Percentiles rank a stretch among this genome's conserved stretches.
These are phyloP conservation scores for Oedothorax gibbosus DNA, from an alignment of 1,140 invertebrate species.

Conservation along the genomic window DNA sequence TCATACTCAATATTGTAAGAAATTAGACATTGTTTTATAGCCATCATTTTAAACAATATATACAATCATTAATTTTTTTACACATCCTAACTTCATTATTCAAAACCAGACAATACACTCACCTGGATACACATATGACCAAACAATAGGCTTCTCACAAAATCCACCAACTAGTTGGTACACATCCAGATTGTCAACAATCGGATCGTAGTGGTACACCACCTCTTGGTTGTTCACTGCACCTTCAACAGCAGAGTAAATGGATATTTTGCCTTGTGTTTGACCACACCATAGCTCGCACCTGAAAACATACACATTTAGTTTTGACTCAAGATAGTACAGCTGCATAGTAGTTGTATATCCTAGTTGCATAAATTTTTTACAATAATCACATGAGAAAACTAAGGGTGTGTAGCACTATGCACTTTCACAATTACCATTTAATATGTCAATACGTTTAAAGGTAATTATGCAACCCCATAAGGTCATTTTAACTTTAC, in stretches of 20 bases:
- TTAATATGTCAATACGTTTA: not conserved
- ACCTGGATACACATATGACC: conserved; percentile 82
- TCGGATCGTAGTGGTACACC: conserved; percentile 74
- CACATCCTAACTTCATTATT: too few relatives aligned
- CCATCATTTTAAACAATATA: too few relatives aligned
- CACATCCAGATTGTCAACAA: conserved; percentile 75
- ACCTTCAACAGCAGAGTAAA: conserved; percentile 75
- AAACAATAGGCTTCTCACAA: conserved; percentile 70
- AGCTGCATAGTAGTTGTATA: not conserved
- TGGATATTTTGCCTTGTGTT: conserved; percentile 78
- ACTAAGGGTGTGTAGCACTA: not conserved
- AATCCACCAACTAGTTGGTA: conserved; percentile 72
- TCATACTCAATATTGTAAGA: too few relatives aligned
- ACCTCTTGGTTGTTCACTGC: conserved; percentile 75
- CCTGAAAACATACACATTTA: conserved; percentile 27
- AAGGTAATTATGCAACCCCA: too few relatives aligned
- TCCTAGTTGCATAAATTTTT: not conserved
- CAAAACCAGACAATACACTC: not conserved
- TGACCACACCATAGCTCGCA: conserved; percentile 83
- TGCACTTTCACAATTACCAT: not conserved
- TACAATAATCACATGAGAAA: too few relatives aligned
- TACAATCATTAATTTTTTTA: too few relatives aligned
- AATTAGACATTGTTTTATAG: too few relatives aligned
- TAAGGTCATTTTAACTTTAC: too few relatives aligned
- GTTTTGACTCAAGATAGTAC: conserved; percentile 1